phyloP scores from a whole-genome alignment of 2,113 vertebrate genomes.

The Salvelinus namaycush region DNA sequence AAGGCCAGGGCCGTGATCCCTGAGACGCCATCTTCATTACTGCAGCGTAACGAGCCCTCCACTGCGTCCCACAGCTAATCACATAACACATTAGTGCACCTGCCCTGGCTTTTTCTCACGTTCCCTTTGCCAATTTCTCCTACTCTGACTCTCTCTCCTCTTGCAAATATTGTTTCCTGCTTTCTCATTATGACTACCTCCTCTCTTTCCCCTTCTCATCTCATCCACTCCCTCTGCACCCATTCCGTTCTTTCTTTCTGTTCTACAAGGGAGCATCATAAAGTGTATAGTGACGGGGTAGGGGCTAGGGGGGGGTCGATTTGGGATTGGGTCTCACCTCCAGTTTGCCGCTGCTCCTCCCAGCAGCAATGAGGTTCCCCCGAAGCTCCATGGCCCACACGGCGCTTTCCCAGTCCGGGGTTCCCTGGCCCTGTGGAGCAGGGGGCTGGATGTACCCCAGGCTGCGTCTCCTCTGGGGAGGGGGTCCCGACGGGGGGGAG shows the following conservation, averaged over 20 bases:
- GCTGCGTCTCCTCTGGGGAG: conserved; percentile 60
- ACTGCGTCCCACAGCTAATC: conserved; percentile 92
- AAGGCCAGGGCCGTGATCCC: conserved; percentile 93
- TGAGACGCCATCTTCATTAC: conserved; percentile 82
- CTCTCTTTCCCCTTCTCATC: too few relatives aligned
- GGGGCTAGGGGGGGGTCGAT: too few relatives aligned
- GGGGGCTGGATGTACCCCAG: conserved; percentile 64
- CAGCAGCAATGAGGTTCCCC: conserved; percentile 89
- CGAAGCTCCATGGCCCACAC: conserved; percentile 95
- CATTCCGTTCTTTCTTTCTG: too few relatives aligned
- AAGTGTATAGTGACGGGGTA: too few relatives aligned
- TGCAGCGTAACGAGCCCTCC: conserved; percentile 84
- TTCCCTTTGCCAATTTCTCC: not conserved
- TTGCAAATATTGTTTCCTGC: too few relatives aligned
- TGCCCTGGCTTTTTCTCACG: not conserved
- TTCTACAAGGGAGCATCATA: too few relatives aligned
- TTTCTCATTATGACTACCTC: too few relatives aligned
- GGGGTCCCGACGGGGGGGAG: conserved; percentile 30
- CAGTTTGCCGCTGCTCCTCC: conserved; percentile 91
- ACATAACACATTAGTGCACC: conserved; percentile 3
- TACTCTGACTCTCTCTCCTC: too few relatives aligned
- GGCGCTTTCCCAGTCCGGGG: conserved; percentile 81
- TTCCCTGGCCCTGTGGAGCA: conserved; percentile 39
- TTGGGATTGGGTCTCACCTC: conserved; percentile 74
- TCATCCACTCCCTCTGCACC: too few relatives aligned